Conservation (phyloP, 2,797 vertebrate species). For the Spinibarbus caldwelli region DNA sequence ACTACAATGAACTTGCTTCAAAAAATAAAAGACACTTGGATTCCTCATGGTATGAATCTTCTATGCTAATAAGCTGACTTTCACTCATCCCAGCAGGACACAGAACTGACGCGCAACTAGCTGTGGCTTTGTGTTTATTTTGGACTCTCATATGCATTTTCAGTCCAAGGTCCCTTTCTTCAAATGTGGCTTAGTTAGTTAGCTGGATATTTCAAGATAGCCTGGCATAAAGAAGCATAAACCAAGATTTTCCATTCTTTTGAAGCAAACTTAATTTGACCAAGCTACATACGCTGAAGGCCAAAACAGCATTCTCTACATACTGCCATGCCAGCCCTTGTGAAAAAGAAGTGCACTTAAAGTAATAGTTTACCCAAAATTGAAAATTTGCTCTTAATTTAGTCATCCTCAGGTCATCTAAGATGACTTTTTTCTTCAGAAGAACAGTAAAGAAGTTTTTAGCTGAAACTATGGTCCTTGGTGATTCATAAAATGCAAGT, state of each 20-base stretch:
- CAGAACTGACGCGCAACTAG: background rate
- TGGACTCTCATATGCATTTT: conserved; percentile 30
- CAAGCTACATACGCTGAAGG: background rate
- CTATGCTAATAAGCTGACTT: conserved; percentile 4
- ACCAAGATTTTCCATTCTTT: background rate
- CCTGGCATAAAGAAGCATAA: conserved; percentile 12
- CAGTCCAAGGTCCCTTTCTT: conserved; percentile 8
- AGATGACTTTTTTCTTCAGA: background rate
- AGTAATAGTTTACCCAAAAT: background rate
- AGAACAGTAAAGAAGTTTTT: background rate
- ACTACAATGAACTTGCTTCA: background rate
- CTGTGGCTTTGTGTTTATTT: conserved; percentile 49
- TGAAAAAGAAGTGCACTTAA: background rate
- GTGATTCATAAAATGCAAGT: background rate
- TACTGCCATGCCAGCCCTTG: background rate
- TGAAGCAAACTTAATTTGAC: conserved; percentile 11
- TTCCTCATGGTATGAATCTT: background rate
- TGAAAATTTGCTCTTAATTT: background rate
- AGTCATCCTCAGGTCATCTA: background rate
- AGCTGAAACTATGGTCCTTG: background rate
- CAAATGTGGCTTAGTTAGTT: background rate
- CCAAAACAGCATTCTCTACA: conserved; percentile 1
- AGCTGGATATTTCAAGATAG: conserved; percentile 13
- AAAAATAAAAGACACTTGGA: background rate
- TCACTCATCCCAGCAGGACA: background rate